A percentile compares a stretch with the other conserved stretches of the same genome.
These are phyloP conservation scores for Notospermus geniculatus DNA, from an alignment of 1,140 invertebrate genomes.

Conservation along the genomic window DNA sequence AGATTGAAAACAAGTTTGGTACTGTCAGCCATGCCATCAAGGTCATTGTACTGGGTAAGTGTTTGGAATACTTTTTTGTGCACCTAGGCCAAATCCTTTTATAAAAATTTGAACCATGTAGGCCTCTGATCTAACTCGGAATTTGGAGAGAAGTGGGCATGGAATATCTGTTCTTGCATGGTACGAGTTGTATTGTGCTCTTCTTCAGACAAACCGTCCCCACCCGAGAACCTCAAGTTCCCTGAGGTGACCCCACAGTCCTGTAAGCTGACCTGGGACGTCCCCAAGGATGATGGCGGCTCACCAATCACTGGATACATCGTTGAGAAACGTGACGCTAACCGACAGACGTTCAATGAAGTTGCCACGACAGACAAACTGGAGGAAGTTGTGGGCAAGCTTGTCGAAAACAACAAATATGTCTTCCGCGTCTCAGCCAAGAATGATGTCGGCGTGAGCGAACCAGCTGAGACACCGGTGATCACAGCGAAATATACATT, in stretches of 20 bases:
- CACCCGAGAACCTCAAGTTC: conserved; percentile 82
- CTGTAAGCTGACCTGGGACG: conserved; percentile 87
- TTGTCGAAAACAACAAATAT: conserved; percentile 76
- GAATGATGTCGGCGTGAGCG: conserved; percentile 92
- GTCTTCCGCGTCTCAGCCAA: conserved; percentile 96
- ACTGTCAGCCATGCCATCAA: conserved; percentile 75
- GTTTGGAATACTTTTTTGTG: conserved; percentile 4
- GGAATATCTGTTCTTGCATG: no score
- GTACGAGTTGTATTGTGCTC: not conserved
- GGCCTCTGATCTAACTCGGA: no score
- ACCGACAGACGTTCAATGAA: conserved; percentile 89
- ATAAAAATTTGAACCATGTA: not conserved
- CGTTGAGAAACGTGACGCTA: conserved; percentile 92
- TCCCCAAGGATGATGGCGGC: conserved; percentile 77
- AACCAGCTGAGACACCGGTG: conserved; percentile 67
- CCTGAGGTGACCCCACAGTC: conserved; percentile 91
- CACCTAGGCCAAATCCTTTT: not conserved
- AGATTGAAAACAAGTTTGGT: conserved; percentile 48
- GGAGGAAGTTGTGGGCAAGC: conserved; percentile 26
- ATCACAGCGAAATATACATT: conserved; percentile 59
- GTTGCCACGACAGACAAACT: conserved; percentile 36
- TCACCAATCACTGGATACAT: conserved; percentile 75
- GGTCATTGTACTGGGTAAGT: conserved; percentile 61
- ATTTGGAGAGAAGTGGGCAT: no score
- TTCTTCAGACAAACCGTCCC: conserved; percentile 76